Percentiles rank a stretch among this genome's conserved stretches.
Conservation (phyloP, 2,888 invertebrate species). For the Troglohyphantes excavatus region DNA sequence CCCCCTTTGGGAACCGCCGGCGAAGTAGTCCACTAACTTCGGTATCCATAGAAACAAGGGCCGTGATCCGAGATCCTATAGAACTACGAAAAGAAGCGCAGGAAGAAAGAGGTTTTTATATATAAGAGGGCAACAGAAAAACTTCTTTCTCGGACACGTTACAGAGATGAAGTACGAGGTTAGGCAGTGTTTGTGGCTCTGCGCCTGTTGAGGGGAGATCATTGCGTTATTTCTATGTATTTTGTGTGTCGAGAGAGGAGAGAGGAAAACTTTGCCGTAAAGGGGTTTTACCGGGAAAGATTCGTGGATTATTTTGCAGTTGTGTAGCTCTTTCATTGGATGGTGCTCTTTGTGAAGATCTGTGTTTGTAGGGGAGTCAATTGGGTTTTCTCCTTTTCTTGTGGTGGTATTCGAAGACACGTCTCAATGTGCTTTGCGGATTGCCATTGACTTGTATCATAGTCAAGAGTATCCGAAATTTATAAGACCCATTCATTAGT, state of each 20-base stretch:
- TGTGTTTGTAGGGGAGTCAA: not conserved
- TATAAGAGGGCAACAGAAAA: not conserved
- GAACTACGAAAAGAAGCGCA: not conserved
- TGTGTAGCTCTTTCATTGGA: slow-evolving; percentile 1
- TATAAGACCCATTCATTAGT: no score
- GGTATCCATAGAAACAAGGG: slow-evolving; percentile 25
- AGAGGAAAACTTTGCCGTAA: slow-evolving; percentile 26
- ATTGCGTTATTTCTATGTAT: not conserved
- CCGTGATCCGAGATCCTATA: slow-evolving; percentile 22
- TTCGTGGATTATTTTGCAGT: slow-evolving; percentile 31
- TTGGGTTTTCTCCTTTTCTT: no score
- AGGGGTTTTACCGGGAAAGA: not conserved
- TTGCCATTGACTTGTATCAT: not conserved
- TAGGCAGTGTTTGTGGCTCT: slow-evolving; percentile 11
- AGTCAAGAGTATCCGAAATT: no score
- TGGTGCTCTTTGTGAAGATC: not conserved
- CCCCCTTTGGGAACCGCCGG: not conserved
- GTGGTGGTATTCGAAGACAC: not conserved
- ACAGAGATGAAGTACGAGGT: slow-evolving; percentile 22
- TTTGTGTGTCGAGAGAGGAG: not conserved
- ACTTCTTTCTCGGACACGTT: slow-evolving; percentile 14
- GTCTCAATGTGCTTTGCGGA: not conserved
- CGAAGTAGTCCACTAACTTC: slow-evolving; percentile 24
- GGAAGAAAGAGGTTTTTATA: slow-evolving; percentile 1
- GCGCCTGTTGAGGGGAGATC: not conserved